Conservation (phyloP, 1,140 invertebrate species). For the Hycleus cichorii region DNA sequence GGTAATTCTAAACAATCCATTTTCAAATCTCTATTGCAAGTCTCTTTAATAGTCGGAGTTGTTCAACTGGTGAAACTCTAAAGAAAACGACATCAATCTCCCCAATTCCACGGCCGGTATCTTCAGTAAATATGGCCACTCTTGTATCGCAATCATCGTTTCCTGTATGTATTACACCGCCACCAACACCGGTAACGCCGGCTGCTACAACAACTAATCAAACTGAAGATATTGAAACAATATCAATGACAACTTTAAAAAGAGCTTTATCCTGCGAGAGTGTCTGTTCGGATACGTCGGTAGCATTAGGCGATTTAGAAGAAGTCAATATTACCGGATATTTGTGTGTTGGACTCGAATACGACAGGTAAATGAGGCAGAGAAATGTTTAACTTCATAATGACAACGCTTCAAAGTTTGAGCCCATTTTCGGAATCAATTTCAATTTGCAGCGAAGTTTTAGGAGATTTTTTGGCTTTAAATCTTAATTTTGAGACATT, state of each 20-base stretch:
- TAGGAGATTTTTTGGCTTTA: too few species aligned
- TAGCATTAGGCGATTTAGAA: slow-evolving; percentile 62
- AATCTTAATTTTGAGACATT: too few species aligned
- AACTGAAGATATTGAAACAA: slow-evolving; percentile 22
- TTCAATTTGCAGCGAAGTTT: too few species aligned
- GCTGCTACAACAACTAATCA: background rate
- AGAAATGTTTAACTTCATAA: background rate
- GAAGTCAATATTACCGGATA: slow-evolving; percentile 66
- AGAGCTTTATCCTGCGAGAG: slow-evolving; percentile 74
- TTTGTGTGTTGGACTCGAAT: slow-evolving; percentile 68
- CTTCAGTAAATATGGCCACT: slow-evolving; percentile 33
- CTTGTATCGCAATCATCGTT: slow-evolving; percentile 30
- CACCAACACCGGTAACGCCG: slow-evolving; percentile 20
- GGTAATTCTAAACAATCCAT: background rate
- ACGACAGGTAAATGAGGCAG: slow-evolving; percentile 53
- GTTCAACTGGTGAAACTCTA: slow-evolving; percentile 5
- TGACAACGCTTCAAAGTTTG: too few species aligned
- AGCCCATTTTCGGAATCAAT: too few species aligned
- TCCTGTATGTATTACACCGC: slow-evolving; percentile 33
- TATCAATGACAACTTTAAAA: slow-evolving; percentile 40
- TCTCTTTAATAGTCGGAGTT: background rate
- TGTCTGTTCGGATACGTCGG: slow-evolving; percentile 73
- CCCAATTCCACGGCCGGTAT: slow-evolving; percentile 36
- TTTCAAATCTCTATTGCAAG: background rate
- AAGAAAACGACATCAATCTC: slow-evolving; percentile 32